Base-by-base conservation (phyloP, 1,140 invertebrate genomes). In the Centruroides sculpturatus region DNA sequence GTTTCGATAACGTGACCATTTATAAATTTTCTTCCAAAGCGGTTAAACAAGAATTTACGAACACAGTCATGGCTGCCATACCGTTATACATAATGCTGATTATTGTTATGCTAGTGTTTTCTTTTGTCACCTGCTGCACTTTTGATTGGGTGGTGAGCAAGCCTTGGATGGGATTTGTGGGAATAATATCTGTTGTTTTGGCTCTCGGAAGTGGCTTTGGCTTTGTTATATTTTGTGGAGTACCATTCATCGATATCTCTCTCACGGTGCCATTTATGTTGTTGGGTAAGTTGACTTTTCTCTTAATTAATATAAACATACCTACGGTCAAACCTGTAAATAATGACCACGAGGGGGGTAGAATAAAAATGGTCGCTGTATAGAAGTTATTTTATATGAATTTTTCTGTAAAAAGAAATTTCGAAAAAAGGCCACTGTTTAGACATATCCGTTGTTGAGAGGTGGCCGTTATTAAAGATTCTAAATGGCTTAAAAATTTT, bases 191-290 rank as follows among this genome's bases (percentile, higher is more conserved):
- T 3, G 89, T 91, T 0, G 82, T 83, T 1, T 84, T 95, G 81
- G 90, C 89, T 12, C 92, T 90, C 0, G 73, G 84, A 1, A 85
- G 88, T 4, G 89, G 89, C 0, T 94, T 95, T 68, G 92, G 93
- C 47, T 74, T 89, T 53, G 85, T 90, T 62, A 86, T 91, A 72
- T 92, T 93, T 74, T 77, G 85, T 54, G 90, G 89, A 8, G 82
- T 92, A 41, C 85, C 89, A 61, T 95, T 95, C 73, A 95, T 95
- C 66, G 90, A 89, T 12, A 90, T 96, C 60, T 92, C 93, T 74
- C 80, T 94, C 57, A 89, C 90, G 0, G 90, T 90, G 3, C 92
- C 92, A 5, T 94, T 95, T 70, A 80, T 96, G 52, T 90, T 94
- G 83, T 85, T 94, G 64, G 91, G 91, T 94, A 79, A 85, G 82